Base-by-base conservation (phyloP, 1,140 invertebrate species). In the Bathynomus jamesi region DNA sequence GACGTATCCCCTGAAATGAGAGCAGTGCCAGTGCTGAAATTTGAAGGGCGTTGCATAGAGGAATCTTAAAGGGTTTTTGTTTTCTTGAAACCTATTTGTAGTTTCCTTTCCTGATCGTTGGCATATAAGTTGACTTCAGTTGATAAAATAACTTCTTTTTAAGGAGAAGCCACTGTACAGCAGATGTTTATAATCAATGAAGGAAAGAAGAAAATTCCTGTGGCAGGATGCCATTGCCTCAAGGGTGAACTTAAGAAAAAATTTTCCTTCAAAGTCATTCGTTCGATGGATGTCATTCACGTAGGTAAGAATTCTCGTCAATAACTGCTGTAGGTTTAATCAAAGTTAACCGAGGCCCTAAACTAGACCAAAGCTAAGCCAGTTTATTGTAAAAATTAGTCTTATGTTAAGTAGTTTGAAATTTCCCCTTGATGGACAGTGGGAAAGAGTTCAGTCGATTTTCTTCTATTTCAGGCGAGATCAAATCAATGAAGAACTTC, bases 161-260 rank as follows among this genome's bases (percentile, higher is more conserved):
- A 82, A 88, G 93, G 95, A 4, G 90, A 95, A 85, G 95, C 94
- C 2, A 88, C 88, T 77, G 90, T 98, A 17, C 80, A 94, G 28
- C 87, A 96, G 81, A 84, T 90, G 78, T 98, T 98, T 81, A 78
- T 89, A 67, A 88, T 97, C 29, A 91, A 87, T 28, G 90, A 94
- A 77, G 89, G 89, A 29, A 89, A 86, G 78, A 91, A 91, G 79
- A 92, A 93, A 81, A 83, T 94, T 0, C 88, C 88, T 3, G 90
- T 98, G 4, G 95, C 94, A 1, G 96, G 96, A 0, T 95, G 92
- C 79, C 84, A 89, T 21, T 97, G 94, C 81, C 83, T 83, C 0
- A 91, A 91, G 82, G 95, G 95, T 1, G 77, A 84, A 0, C 83
- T 98, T 0, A 88, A 89, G 73, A 90, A 90, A 79, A 83, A 85